Evolutionary conservation across 2,888 invertebrate species (phyloP).

Genomic region (Noctua janthina): DNA sequence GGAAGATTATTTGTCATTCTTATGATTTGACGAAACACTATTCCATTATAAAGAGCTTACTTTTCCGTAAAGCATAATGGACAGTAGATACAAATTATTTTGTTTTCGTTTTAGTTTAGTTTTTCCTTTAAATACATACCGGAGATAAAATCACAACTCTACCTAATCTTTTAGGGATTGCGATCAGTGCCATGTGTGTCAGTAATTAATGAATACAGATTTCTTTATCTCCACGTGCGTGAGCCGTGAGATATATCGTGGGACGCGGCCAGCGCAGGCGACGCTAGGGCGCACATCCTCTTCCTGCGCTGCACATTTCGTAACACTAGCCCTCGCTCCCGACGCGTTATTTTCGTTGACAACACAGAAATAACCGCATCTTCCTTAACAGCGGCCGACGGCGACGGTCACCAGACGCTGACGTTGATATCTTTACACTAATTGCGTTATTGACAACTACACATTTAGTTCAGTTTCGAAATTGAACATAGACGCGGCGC

Average conservation of each 20-base stretch:
- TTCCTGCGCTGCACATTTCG: constrained; percentile 86
- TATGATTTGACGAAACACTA: neutral
- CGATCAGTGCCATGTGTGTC: constrained; percentile 33
- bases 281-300: constrained; percentile 83
- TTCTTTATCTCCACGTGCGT: constrained; percentile 46
- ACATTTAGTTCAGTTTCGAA: constrained; percentile 83
- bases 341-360: constrained; percentile 88
- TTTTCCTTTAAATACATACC: neutral
- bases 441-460: constrained; percentile 88
- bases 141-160: constrained; percentile 12
- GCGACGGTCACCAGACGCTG: constrained; percentile 84
- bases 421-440: constrained; percentile 89
- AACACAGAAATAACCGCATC: constrained; percentile 88
- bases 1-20: neutral
- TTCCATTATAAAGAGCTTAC: neutral
- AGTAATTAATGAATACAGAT: constrained; percentile 38
- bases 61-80: neutral
- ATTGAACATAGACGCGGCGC: constrained; percentile 64
- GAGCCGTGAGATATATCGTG: constrained; percentile 40
- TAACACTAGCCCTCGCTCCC: constrained; percentile 83
- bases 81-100: neutral
- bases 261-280: constrained; percentile 36
- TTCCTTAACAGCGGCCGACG: constrained; percentile 83
- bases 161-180: constrained; percentile 9
- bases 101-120: neutral